Base-by-base conservation (phyloP, 2,113 vertebrate genomes). In the Willisornis vidua region DNA sequence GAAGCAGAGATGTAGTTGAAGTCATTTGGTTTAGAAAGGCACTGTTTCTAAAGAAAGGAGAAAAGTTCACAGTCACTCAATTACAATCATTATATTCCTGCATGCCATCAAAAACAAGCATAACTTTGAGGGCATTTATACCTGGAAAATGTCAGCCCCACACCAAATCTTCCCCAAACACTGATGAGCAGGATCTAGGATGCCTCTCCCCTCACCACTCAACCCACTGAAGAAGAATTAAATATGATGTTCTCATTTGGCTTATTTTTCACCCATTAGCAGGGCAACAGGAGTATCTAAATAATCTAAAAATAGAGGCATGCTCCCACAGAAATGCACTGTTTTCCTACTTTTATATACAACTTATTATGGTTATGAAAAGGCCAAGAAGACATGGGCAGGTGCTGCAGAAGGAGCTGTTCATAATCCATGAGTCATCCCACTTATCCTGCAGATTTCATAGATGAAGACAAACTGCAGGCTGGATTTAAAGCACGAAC, bases 371-470 rank as follows among this genome's bases (percentile, higher is more conserved):
- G 3, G 15, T 46, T 74, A 54, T 39, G 28, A 55, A 79, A 92
- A 94, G 63, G 79, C 31, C 51, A 84, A 66, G 61, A 82, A 54
- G 46, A 85, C 58, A 70, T 0, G 33, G 51, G 82, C 75, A 95
- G 43, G 71, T 80, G 75, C 87, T 59, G 77, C 4, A 46, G 10
- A 70, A 87, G 23, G 57, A 85, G 51, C 0, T 88, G 85, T 33
- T 94, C 87, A 63, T 75, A 80, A 77, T 8, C 51, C 26, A 71
- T 80, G 77, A 97, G 68, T 94, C 94, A 96, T 19, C 87, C 54
- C 85, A 74, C 62, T 85, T 66, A 68, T 70, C 52, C 91, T 94
- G 90, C 87, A 77, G 49, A 91, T 90, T 88, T 83, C 59, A 62
- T 2, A 87, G 75, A 87, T 43, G 55, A 82, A 91, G 35, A 71